Conservation (phyloP, 2,113 vertebrate genomes). For the Odontesthes bonariensis region DNA sequence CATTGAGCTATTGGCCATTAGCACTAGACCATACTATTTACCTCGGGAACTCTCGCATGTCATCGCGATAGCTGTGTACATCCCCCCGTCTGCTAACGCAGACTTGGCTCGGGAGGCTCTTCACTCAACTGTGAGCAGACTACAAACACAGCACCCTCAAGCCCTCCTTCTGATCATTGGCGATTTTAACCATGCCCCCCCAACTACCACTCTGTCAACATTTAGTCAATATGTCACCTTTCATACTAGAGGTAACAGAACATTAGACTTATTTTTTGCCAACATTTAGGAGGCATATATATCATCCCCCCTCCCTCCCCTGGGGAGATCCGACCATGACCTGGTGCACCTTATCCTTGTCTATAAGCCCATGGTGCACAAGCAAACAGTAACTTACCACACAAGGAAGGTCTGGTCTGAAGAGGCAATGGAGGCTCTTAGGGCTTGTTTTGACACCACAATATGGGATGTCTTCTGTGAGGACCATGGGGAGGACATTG, state of each 20-base stretch:
- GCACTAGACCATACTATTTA: not conserved
- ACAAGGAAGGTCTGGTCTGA: not conserved
- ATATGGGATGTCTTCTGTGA: no score
- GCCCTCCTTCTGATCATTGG: not conserved
- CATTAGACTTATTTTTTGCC: not conserved
- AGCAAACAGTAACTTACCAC: not conserved
- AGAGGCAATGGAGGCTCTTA: not conserved
- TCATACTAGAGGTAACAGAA: not conserved
- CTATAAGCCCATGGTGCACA: not conserved
- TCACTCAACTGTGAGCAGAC: not conserved
- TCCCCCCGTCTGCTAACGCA: not conserved
- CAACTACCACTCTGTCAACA: not conserved
- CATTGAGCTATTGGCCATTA: not conserved
- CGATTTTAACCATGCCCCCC: not conserved
- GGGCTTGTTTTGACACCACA: slow-evolving; percentile 1
- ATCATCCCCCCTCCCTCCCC: not conserved
- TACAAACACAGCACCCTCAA: not conserved
- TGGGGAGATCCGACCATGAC: not conserved
- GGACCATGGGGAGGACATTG: no score
- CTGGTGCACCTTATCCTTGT: not conserved
- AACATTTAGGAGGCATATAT: not conserved
- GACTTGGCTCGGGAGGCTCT: not conserved
- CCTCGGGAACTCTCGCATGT: not conserved
- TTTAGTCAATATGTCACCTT: not conserved
- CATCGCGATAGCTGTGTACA: no score